phyloP scores from a whole-genome alignment of 2,888 invertebrate genomes.

The Lochmaea capreae region DNA sequence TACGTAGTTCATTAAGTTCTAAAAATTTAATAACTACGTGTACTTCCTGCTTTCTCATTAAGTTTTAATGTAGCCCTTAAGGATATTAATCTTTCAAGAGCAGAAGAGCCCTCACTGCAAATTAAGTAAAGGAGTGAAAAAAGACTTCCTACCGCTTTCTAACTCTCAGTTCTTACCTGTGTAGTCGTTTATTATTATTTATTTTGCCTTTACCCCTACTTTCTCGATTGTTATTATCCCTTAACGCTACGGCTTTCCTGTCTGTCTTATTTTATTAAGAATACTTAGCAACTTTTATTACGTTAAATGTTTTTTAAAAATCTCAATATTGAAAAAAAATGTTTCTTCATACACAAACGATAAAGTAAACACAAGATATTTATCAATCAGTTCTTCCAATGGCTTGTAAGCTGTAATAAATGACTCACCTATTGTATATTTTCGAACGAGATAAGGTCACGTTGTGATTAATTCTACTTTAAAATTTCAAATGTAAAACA shows the following conservation, averaged over 20 bases:
- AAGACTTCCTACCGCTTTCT: conserved; percentile 26
- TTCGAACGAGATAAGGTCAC: conserved; percentile 19
- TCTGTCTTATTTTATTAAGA: background rate
- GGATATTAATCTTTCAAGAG: conserved; percentile 55
- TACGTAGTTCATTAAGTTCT: conserved; percentile 50
- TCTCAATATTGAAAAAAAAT: background rate
- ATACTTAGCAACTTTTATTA: background rate
- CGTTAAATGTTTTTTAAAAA: background rate
- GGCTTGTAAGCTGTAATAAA: conserved; percentile 19
- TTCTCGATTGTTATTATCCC: background rate
- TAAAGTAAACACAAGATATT: conserved; percentile 10
- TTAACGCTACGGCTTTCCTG: background rate
- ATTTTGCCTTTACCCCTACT: conserved; percentile 32
- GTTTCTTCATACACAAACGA: background rate
- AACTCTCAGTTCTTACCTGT: conserved; percentile 34
- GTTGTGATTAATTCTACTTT: conserved; percentile 15
- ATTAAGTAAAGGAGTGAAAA: conserved; percentile 41
- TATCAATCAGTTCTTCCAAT: background rate
- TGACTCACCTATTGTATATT: conserved; percentile 30
- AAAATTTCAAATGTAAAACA: conserved; percentile 24
- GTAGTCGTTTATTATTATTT: conserved; percentile 47
- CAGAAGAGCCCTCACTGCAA: conserved; percentile 41
- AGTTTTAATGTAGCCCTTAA: conserved; percentile 56
- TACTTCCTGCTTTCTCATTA: conserved; percentile 54
- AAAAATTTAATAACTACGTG: conserved; percentile 56